A percentile compares a stretch with the other conserved stretches of the same genome.
Conservation (phyloP, 2,113 vertebrate species). For the Protomyctophum bolini region DNA sequence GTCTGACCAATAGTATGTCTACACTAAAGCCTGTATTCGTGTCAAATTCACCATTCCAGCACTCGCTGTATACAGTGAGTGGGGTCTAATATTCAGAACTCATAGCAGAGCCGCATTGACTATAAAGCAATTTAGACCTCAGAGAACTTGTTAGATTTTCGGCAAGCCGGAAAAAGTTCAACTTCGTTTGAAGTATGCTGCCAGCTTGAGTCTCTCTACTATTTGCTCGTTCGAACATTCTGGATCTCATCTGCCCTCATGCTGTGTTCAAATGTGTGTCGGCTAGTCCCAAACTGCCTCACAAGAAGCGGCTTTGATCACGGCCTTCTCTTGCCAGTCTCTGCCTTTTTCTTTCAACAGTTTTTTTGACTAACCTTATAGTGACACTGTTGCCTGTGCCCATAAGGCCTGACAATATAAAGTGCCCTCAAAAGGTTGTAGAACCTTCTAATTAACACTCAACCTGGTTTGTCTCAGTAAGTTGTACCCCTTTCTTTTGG, state of each 20-base stretch:
- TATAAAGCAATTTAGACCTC: no score
- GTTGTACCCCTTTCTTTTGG: slow-evolving; percentile 13
- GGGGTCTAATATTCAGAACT: no score
- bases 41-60: no score
- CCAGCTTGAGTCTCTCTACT: slow-evolving; percentile 1
- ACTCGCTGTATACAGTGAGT: no score
- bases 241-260: slow-evolving; percentile 21
- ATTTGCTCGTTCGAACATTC: slow-evolving; percentile 32
- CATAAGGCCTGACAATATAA: slow-evolving; percentile 34
- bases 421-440: slow-evolving; percentile 20
- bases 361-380: slow-evolving; percentile 46
- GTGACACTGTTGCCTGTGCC: slow-evolving; percentile 27
- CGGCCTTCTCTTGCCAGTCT: slow-evolving; percentile 27
- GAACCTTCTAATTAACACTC: slow-evolving; percentile 27
- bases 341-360: slow-evolving; percentile 40
- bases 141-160: no score
- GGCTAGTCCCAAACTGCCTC: slow-evolving; percentile 27
- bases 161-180: no score
- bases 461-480: slow-evolving; percentile 18
- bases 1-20: no score
- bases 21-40: no score
- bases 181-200: no score
- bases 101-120: no score
- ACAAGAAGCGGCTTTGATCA: slow-evolving; percentile 52
- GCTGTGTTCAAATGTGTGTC: slow-evolving; percentile 19